Percentiles rank a stretch among this genome's conserved stretches.
phyloP scores from a whole-genome alignment of 2,888 invertebrate genomes.

The Ceraclea dissimilis region DNA sequence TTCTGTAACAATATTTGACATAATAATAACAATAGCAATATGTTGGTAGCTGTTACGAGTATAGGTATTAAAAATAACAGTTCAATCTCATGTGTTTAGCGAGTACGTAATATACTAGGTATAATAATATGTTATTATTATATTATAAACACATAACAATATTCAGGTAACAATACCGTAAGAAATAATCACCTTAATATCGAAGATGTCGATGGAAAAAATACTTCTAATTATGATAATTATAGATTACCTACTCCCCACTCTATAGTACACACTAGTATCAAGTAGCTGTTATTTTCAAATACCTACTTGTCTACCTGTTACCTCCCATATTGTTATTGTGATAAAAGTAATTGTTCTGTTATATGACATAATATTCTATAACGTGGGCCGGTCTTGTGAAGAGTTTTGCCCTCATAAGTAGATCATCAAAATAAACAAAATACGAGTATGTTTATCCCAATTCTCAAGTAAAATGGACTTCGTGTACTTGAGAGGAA shows the following conservation, averaged over 20 bases:
- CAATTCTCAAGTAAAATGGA: too few species aligned
- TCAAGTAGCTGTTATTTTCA: too few species aligned
- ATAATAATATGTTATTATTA: too few species aligned
- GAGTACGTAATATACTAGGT: too few species aligned
- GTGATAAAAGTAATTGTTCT: not conserved
- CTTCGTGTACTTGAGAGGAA: too few species aligned
- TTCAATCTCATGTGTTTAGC: too few species aligned
- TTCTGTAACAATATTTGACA: conserved; percentile 1
- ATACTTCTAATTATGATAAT: too few species aligned
- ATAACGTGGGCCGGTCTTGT: not conserved
- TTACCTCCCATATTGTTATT: not conserved
- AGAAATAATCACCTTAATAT: not conserved
- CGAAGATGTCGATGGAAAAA: not conserved
- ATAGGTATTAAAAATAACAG: too few species aligned
- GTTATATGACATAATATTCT: not conserved
- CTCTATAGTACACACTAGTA: too few species aligned
- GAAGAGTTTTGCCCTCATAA: not conserved
- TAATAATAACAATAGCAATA: not conserved
- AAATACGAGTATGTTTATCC: too few species aligned
- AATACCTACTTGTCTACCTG: not conserved
- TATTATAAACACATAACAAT: not conserved
- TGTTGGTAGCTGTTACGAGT: not conserved
- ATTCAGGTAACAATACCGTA: not conserved
- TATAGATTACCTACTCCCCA: too few species aligned
- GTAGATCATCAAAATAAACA: too few species aligned